A percentile compares a stretch with the other conserved stretches of the same genome.
These are phyloP conservation scores for Otus scops DNA, from an alignment of 2,797 vertebrate species.

Conservation along the genomic window DNA sequence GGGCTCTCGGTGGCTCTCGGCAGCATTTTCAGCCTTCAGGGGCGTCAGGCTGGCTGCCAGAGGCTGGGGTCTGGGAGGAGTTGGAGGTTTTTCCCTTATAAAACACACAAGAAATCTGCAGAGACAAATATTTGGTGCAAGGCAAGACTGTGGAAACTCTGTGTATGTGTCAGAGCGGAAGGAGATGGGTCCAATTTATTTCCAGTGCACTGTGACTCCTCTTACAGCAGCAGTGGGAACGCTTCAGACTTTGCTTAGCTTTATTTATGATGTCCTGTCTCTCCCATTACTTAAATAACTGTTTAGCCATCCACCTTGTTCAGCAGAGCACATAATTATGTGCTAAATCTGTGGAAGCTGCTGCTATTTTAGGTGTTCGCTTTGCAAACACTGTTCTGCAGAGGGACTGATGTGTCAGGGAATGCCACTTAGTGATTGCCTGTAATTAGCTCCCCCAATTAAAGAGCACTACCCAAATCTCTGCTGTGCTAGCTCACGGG, in stretches of 20 bases:
- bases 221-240: neutral
- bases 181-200: neutral
- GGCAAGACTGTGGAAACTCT: neutral
- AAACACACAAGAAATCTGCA: neutral
- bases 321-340: neutral
- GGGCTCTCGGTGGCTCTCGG: accelerated
- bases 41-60: neutral
- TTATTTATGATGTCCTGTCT: neutral
- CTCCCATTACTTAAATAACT: accelerated
- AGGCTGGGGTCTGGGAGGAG: neutral
- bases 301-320: neutral
- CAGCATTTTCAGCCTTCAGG: neutral
- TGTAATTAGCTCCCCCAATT: neutral
- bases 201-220: neutral
- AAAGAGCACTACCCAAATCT: neutral
- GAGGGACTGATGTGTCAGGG: neutral
- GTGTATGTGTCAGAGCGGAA: accelerated
- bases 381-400: neutral
- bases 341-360: neutral
- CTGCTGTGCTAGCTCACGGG: neutral
- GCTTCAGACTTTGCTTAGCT: neutral
- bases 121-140: neutral
- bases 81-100: neutral
- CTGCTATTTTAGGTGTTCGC: neutral
- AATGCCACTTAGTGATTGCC: accelerated